Conservation (phyloP, 2,888 invertebrate species). For the Ophonus ardosiacus region DNA sequence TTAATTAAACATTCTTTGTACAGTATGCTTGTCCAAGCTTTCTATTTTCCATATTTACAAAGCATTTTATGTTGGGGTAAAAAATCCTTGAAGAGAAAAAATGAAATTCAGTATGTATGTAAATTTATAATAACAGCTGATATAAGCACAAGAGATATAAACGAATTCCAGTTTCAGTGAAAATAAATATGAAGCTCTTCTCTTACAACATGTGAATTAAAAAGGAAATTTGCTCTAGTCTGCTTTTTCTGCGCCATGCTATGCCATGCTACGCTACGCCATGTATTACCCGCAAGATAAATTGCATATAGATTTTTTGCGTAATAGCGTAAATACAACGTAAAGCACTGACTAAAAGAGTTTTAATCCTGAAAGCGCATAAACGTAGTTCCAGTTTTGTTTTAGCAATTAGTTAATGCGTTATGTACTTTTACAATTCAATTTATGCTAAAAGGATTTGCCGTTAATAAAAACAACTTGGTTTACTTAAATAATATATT, state of each 20-base stretch:
- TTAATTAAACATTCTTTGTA: slow-evolving; percentile 40
- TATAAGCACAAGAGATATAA: slow-evolving; percentile 32
- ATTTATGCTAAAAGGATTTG: slow-evolving; percentile 54
- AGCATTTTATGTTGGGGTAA: slow-evolving; percentile 4
- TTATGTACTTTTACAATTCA: slow-evolving; percentile 57
- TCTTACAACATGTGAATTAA: slow-evolving; percentile 37
- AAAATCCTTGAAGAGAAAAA: slow-evolving; percentile 7
- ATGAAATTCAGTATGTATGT: slow-evolving; percentile 33
- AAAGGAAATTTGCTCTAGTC: slow-evolving; percentile 26
- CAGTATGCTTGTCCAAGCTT: slow-evolving; percentile 14
- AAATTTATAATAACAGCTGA: slow-evolving; percentile 43
- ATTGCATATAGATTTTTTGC: slow-evolving; percentile 48
- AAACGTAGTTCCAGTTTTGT: slow-evolving; percentile 50
- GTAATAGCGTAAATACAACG: slow-evolving; percentile 6
- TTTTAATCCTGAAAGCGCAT: slow-evolving; percentile 49
- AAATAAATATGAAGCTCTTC: slow-evolving; percentile 39
- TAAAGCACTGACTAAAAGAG: slow-evolving; percentile 43
- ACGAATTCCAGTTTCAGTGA: slow-evolving; percentile 18
- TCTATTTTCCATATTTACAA: slow-evolving; percentile 26
- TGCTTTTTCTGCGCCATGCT: neutral
- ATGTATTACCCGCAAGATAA: slow-evolving; percentile 49
- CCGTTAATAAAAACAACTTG: slow-evolving; percentile 38
- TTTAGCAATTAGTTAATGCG: slow-evolving; percentile 58
- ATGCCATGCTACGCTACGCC: neutral
- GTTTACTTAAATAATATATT: slow-evolving; percentile 46